Evolutionary conservation across 2,797 vertebrate species (phyloP).

Genomic region (Tamandua tetradactyla): DNA sequence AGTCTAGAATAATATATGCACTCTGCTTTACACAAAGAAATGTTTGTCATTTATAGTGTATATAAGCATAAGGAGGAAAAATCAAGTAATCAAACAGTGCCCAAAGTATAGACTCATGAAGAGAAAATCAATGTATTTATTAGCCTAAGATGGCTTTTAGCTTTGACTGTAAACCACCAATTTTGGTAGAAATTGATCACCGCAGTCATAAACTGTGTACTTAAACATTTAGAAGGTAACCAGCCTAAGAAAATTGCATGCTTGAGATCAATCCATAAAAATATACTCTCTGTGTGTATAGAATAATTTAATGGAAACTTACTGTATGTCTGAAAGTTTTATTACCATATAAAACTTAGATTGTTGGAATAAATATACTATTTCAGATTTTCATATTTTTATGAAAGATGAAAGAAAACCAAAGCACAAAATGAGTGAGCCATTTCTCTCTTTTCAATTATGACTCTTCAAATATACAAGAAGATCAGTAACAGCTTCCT

Average conservation of each 20-base stretch:
- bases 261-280: not conserved
- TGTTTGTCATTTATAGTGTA: not conserved
- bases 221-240: not conserved
- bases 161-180: not conserved
- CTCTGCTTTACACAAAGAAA: not conserved
- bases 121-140: not conserved
- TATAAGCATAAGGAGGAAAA: not conserved
- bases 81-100: not conserved
- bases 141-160: not conserved
- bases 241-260: not conserved
- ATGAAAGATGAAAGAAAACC: not conserved
- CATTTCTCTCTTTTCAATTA: not conserved
- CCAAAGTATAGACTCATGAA: not conserved
- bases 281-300: not conserved
- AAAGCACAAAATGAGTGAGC: not conserved
- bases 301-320: not conserved
- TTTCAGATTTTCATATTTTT: not conserved
- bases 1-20: not conserved
- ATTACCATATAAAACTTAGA: not conserved
- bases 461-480: not conserved
- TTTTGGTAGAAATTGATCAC: not conserved
- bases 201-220: not conserved
- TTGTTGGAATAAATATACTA: not conserved
- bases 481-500: not conserved
- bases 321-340: not conserved